These are phyloP conservation scores for Apteryx owenii DNA, from an alignment of 2,113 vertebrate species.

Conservation along the genomic window DNA sequence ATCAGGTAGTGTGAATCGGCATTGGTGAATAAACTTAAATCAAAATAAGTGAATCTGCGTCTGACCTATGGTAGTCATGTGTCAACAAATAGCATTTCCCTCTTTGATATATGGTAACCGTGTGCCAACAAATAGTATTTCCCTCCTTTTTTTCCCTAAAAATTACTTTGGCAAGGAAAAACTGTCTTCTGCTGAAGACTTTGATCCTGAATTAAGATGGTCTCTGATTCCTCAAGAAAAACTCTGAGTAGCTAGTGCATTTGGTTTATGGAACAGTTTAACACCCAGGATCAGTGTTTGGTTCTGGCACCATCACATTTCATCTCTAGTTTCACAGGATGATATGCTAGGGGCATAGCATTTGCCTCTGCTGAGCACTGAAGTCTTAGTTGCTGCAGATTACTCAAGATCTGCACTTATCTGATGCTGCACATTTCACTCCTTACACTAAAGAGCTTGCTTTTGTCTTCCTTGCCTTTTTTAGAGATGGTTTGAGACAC, in stretches of 20 bases:
- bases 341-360: not conserved
- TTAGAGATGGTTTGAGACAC: not conserved
- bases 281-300: not conserved
- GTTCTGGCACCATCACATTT: not conserved
- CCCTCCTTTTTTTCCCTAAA: not conserved
- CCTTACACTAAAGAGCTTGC: not conserved
- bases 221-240: not conserved
- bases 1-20: not conserved
- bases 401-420: not conserved
- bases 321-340: not conserved
- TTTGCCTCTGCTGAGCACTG: not conserved
- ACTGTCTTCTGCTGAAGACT: not conserved
- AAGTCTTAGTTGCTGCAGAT: not conserved
- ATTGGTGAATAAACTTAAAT: not conserved
- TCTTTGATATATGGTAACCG: not conserved
- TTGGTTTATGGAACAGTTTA: not conserved
- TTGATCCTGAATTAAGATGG: not conserved
- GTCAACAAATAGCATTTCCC: not conserved
- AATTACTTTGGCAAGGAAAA: not conserved
- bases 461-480: not conserved
- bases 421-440: not conserved
- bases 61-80: not conserved
- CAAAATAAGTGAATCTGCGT: not conserved
- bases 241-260: not conserved
- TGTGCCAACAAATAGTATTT: not conserved